Conservation (phyloP, 1,140 invertebrate species). For the Parasteatoda tepidariorum region DNA sequence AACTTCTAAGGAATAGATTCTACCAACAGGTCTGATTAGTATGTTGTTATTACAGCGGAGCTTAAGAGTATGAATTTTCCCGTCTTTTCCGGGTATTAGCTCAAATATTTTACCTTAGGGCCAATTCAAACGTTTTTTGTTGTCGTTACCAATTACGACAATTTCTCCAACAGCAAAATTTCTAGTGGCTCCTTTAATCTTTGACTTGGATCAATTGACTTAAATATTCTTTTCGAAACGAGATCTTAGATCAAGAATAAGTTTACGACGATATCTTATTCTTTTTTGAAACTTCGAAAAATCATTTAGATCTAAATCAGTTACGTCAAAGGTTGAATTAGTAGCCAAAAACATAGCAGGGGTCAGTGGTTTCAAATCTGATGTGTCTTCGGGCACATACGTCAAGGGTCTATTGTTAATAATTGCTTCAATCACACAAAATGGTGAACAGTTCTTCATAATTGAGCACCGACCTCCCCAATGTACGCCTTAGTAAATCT, state of each 20-base stretch:
- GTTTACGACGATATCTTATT: neutral
- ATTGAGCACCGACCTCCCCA: neutral
- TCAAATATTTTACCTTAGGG: neutral
- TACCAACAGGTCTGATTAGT: neutral
- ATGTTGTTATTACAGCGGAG: neutral
- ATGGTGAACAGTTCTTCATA: neutral
- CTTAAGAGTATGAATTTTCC: neutral
- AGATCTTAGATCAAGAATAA: too few species aligned
- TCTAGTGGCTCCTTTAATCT: neutral
- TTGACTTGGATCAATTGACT: too few species aligned
- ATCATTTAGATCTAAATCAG: neutral
- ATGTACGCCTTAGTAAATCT: neutral
- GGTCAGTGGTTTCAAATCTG: neutral
- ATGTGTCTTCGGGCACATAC: neutral
- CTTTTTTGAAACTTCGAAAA: neutral
- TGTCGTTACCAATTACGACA: neutral
- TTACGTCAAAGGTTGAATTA: neutral
- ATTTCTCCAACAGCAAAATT: neutral
- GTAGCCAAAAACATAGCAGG: neutral
- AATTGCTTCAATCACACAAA: neutral
- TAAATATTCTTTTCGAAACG: too few species aligned
- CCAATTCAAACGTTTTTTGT: neutral
- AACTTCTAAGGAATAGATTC: neutral
- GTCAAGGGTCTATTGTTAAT: neutral
- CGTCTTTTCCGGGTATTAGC: neutral